Base-by-base conservation (phyloP, 1,140 invertebrate genomes). In the Carcinoscorpius rotundicauda region DNA sequence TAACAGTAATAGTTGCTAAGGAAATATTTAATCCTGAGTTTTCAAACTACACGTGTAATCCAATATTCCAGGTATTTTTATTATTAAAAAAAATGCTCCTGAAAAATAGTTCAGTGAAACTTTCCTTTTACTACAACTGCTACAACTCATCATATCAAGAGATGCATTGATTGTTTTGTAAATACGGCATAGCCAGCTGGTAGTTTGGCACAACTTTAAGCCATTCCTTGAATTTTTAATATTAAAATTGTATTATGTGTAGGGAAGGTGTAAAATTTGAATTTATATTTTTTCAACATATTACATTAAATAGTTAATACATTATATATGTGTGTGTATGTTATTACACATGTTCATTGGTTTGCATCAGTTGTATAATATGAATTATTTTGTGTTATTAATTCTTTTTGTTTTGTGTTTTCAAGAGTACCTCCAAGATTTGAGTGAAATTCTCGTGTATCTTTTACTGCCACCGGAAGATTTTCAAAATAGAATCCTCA, bases 361-460 rank as follows among this genome's bases (percentile, higher is more conserved):
- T 29, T 29, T 29, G 29, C 49, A 66, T 64, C 29, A 57, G 60
- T 64, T 60, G 53, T 58, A 48, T 72, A 51, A 53, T 64, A 10
- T 57, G 51, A 11, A 66, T 62, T n/a, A 65, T 68, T 48, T 62
- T 55, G n/a, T 57, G 66, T 51, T 68, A 60, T 51, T 60, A 68
- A 60, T 69, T 48, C 8, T 70, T 66, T 10, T 9, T 11, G 10
- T 6, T 60, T 49, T 60, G 49, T 60, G 57, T 67, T 72, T 82
- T 82, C 64, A 74, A 91, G 89, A 88, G 70, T 91, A 93, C 75
- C 78, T 96, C 4, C 84, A 84, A 71, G 88, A 94, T 78, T 78
- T 96, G 64, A 83, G 85, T 48, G 91, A 96, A 78, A 84, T 89
- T 49, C 77, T 96, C 29, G 76, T 96, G 63, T 95, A 91, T 77